phyloP scores from a whole-genome alignment of 2,797 vertebrate genomes.

The Anabacerthia variegaticeps region DNA sequence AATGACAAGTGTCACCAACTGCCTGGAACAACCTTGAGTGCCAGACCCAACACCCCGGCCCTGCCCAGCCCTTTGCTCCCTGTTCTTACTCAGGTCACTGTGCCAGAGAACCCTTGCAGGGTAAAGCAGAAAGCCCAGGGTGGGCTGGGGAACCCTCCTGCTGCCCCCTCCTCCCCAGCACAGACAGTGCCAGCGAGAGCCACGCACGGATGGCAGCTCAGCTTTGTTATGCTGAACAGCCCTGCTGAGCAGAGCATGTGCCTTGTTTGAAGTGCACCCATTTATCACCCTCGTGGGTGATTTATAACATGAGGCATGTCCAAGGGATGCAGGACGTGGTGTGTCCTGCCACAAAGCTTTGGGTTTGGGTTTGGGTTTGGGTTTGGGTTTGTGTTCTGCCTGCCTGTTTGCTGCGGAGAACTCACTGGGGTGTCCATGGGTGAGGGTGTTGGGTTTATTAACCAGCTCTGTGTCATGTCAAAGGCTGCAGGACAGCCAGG shows the following conservation, averaged over 20 bases:
- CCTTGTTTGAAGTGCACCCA: background rate
- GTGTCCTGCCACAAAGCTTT: background rate
- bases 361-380: background rate
- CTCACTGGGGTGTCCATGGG: background rate
- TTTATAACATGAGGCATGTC: background rate
- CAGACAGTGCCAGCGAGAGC: background rate
- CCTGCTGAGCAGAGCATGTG: background rate
- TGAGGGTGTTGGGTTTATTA: background rate
- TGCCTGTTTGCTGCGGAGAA: accelerated
- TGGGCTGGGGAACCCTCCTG: background rate
- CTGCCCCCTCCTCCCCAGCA: background rate
- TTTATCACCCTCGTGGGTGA: constrained; percentile 19
- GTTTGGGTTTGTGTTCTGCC: background rate
- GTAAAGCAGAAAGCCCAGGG: background rate
- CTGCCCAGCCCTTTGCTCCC: background rate
- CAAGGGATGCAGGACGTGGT: background rate
- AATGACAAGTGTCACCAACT: background rate
- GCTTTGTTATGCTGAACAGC: background rate
- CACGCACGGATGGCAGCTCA: background rate
- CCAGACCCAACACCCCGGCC: background rate
- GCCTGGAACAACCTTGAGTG: background rate
- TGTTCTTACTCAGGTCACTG: accelerated
- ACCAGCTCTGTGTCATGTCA: background rate
- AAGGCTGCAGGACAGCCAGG: no score
- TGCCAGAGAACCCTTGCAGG: background rate